These are phyloP conservation scores for Actias luna DNA, from an alignment of 2,888 invertebrate genomes.

Conservation along the genomic window DNA sequence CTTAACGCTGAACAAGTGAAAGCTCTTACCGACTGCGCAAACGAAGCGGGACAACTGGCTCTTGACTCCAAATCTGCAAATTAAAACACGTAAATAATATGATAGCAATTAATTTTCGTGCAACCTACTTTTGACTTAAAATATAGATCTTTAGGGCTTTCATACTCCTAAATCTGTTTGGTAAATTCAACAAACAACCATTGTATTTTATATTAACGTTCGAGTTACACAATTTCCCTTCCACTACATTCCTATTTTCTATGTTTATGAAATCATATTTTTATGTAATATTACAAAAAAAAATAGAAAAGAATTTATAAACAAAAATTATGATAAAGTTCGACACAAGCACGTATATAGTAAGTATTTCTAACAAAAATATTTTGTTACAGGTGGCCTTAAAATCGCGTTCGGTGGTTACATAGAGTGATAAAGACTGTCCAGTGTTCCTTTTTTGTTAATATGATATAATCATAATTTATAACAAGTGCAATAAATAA, in stretches of 20 bases:
- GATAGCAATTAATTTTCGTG: slow-evolving; percentile 12
- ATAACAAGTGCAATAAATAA: slow-evolving; percentile 66
- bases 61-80: slow-evolving; percentile 74
- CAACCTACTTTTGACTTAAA: not conserved
- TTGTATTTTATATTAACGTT: slow-evolving; percentile 30
- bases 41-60: slow-evolving; percentile 74
- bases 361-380: slow-evolving; percentile 22
- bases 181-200: not conserved
- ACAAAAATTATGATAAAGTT: not conserved
- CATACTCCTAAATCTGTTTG: not conserved
- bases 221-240: slow-evolving; percentile 39
- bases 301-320: not conserved
- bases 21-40: slow-evolving; percentile 76
- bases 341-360: not conserved
- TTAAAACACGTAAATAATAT: slow-evolving; percentile 63
- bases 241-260: slow-evolving; percentile 24
- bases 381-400: slow-evolving; percentile 74
- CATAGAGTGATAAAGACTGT: slow-evolving; percentile 80
- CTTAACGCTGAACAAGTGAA: slow-evolving; percentile 72
- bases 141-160: not conserved
- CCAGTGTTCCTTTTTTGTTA: slow-evolving; percentile 75
- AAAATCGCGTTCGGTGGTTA: slow-evolving; percentile 64
- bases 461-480: slow-evolving; percentile 57
- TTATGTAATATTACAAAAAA: not conserved
- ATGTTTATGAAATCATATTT: slow-evolving; percentile 1